These are phyloP conservation scores for Cnemophilus loriae DNA, from an alignment of 2,113 vertebrate genomes.

Conservation along the genomic window DNA sequence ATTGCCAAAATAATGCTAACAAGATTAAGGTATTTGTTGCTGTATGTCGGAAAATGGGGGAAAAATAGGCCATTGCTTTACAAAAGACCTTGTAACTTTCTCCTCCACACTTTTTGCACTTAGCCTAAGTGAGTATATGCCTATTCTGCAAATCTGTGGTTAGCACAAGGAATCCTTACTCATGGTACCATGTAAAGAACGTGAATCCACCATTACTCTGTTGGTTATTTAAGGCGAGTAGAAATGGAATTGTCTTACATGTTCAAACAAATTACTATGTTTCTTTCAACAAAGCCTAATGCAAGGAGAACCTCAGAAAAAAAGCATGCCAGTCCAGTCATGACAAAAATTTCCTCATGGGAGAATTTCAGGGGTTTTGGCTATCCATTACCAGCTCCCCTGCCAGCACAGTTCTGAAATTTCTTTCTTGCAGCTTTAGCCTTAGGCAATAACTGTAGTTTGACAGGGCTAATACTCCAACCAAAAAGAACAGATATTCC, in stretches of 20 bases:
- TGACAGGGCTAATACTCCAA: not conserved
- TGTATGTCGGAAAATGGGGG: not conserved
- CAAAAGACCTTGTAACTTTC: not conserved
- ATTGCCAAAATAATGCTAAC: not conserved
- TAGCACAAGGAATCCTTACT: not conserved
- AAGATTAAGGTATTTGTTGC: not conserved
- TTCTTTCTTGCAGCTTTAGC: not conserved
- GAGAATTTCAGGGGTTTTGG: not conserved
- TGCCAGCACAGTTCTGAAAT: not conserved
- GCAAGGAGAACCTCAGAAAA: not conserved
- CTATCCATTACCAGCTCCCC: not conserved
- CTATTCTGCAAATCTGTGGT: not conserved
- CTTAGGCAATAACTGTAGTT: not conserved
- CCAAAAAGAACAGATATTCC: not conserved
- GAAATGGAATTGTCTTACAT: not conserved
- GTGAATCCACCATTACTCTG: not conserved
- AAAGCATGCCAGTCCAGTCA: not conserved
- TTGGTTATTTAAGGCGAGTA: not conserved
- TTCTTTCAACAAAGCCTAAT: not conserved
- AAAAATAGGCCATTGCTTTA: not conserved
- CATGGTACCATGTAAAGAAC: not conserved
- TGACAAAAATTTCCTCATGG: not conserved
- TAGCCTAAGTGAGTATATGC: not conserved
- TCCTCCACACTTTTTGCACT: not conserved
- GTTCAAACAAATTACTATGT: not conserved